Evolutionary conservation across 2,113 vertebrate genomes (phyloP), one percentile per base, ranked within the genome.

Genomic region (Otocyon megalotis): DNA sequence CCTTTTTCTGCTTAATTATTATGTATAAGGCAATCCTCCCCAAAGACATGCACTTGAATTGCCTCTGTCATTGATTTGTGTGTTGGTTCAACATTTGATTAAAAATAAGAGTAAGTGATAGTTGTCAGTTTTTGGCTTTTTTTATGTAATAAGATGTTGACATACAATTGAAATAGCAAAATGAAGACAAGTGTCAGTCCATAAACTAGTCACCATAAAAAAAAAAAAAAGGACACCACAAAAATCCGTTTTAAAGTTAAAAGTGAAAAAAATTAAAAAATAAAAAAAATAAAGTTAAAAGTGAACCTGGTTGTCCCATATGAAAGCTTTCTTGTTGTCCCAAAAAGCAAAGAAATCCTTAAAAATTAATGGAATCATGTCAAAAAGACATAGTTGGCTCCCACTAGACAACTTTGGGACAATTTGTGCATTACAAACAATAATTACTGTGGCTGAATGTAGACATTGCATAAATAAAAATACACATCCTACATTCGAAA

Each of bases 391-490:
- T 1, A 82, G 24, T n/a, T 14, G 35, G 30, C 37, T 71, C 28
- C 35, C 9, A 58, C 28, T 53, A 69, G 85, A 67, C 81, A 96
- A 86, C 30, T 76, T 79, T 63, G 37, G 72, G 48, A 87, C 43
- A 56, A 63, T n/a, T 11, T 65, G 43, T 83, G 26, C 19, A 74
- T 93, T 67, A 74, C 17, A 63, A 86, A 80, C 11, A 63, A 80
- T 53, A 50, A 60, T 37, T 2, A 79, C 5, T 82, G 8, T 16
- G 81, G 85, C 7, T 32, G 30, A 81, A 69, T 58, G 8, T 32
- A 92, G 96, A 88, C 56, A 76, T 1, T 48, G 20, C 14, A n/a
- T 91, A 88, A 86, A 65, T 58, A 93, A 93, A 88, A 94, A 54
- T 53, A 26, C 50, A 10, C 37, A 95, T 69, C 30, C 20, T 65